Conservation (phyloP, 2,113 vertebrate genomes). For the Piprites chloris region DNA sequence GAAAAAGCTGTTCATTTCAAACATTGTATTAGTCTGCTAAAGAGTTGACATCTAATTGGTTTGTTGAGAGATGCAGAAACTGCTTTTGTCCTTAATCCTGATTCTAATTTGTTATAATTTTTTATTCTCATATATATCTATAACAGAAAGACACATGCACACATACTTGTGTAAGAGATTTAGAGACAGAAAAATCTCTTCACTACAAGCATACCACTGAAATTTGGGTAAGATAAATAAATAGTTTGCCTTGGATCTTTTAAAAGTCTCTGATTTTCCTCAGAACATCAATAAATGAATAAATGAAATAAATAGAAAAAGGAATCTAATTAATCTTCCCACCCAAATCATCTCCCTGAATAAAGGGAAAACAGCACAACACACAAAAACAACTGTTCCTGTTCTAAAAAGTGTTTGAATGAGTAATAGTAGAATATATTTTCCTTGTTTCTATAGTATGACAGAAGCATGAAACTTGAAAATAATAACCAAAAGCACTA, state of each 20-base stretch:
- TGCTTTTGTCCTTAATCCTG: neutral
- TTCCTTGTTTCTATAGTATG: neutral
- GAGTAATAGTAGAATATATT: neutral
- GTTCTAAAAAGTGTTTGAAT: constrained; percentile 25
- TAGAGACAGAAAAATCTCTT: neutral
- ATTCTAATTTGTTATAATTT: neutral
- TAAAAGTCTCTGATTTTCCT: neutral
- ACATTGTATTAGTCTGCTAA: neutral
- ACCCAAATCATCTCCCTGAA: neutral
- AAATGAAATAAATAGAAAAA: neutral
- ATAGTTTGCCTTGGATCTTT: neutral
- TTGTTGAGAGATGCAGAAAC: neutral
- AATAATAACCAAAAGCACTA: neutral
- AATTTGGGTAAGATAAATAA: neutral
- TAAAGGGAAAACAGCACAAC: neutral
- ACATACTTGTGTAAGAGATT: neutral
- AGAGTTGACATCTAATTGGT: neutral
- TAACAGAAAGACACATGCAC: neutral
- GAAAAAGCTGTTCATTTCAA: constrained; percentile 39
- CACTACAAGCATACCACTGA: neutral
- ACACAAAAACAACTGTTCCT: neutral
- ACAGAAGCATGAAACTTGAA: neutral
- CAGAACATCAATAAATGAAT: neutral
- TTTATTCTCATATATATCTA: neutral
- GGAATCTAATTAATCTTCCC: neutral